Evolutionary conservation across 1,140 invertebrate species (phyloP).

Genomic region (Lutraria rhynchaena): DNA sequence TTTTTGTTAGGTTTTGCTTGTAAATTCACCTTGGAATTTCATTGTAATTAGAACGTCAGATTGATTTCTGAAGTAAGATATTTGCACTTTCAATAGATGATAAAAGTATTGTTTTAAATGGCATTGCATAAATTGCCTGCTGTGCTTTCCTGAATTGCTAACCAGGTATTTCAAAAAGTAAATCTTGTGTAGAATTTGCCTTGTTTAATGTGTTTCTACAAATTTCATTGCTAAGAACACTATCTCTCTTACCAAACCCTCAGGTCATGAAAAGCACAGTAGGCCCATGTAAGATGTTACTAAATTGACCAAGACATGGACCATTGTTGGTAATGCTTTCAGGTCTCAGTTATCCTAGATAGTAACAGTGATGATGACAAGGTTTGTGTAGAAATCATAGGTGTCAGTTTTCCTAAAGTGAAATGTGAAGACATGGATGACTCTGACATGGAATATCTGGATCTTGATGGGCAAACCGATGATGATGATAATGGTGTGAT

Average conservation of each 20-base stretch:
- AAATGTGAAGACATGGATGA: slow-evolving; percentile 43
- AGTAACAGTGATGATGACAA: background rate
- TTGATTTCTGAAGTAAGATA: no score
- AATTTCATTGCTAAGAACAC: background rate
- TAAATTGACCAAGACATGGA: no score
- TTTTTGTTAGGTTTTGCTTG: background rate
- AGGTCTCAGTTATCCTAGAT: slow-evolving; percentile 1
- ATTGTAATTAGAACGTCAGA: no score
- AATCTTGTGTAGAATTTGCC: slow-evolving; percentile 34
- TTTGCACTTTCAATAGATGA: no score
- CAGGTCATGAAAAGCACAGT: slow-evolving; percentile 43
- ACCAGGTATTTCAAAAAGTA: slow-evolving; percentile 37
- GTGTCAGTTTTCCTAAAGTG: background rate
- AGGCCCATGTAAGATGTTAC: background rate
- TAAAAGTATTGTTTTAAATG: no score
- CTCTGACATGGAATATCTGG: slow-evolving; percentile 45
- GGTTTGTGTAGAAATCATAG: background rate
- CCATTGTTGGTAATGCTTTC: background rate
- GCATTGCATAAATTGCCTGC: background rate
- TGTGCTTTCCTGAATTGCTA: background rate
- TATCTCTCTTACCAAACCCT: background rate
- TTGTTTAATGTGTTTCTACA: background rate
- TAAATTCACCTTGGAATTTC: no score
- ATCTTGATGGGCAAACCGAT: slow-evolving; percentile 10
- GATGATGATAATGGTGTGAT: slow-evolving; percentile 4